Conservation (phyloP, 1,140 invertebrate genomes). For the Chrysoperla carnea region DNA sequence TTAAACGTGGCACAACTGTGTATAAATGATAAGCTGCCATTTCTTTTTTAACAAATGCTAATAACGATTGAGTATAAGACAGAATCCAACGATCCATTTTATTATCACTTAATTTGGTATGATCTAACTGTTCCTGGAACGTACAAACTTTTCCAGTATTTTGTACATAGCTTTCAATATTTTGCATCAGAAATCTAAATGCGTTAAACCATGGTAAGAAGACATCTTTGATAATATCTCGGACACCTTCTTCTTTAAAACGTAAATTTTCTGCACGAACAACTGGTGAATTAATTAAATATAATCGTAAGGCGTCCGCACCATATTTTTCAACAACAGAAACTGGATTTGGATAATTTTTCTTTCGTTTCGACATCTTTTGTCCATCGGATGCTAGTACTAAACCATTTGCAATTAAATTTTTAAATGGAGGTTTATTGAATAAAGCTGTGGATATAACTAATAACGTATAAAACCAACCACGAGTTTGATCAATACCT, state of each 20-base stretch:
- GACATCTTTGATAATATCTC: constrained; percentile 92
- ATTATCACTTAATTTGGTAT: constrained; percentile 38
- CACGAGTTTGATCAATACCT: constrained; percentile 97
- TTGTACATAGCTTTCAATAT: constrained; percentile 64
- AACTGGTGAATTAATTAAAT: constrained; percentile 96
- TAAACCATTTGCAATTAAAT: constrained; percentile 90
- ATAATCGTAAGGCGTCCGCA: constrained; percentile 89
- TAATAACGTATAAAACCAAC: constrained; percentile 96
- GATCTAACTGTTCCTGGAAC: constrained; percentile 36
- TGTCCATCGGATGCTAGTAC: constrained; percentile 92
- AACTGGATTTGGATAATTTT: constrained; percentile 96
- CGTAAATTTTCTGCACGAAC: constrained; percentile 90
- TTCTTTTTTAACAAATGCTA: constrained; percentile 77
- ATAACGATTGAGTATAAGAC: constrained; percentile 85
- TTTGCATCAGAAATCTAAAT: constrained; percentile 89
- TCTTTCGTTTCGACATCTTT: constrained; percentile 99
- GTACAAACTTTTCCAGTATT: constrained; percentile 42
- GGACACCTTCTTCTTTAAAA: constrained; percentile 92
- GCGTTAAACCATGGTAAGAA: constrained; percentile 99
- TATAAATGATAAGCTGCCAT: constrained; percentile 92
- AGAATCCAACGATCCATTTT: constrained; percentile 97
- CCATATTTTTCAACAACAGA: constrained; percentile 87
- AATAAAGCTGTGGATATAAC: constrained; percentile 95
- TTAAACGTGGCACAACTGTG: constrained; percentile 82
- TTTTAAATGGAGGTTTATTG: constrained; percentile 93